Conservation (phyloP, 2,797 vertebrate genomes). For the Poecilia picta region DNA sequence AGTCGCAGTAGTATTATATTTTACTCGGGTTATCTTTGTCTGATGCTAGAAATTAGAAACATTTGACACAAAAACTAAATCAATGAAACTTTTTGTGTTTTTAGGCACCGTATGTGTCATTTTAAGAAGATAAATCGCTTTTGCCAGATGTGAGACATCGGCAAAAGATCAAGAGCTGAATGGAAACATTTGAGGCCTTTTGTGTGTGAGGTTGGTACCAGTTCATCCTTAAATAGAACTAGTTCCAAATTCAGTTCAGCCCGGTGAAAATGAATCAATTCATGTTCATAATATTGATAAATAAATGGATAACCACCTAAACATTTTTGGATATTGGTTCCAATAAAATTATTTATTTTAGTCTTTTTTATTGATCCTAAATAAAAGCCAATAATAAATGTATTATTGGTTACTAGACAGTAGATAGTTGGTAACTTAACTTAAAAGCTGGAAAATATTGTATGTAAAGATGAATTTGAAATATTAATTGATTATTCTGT, state of each 20-base stretch:
- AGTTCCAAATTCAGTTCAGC: background rate
- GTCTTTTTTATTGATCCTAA: background rate
- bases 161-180: slow-evolving; percentile 60
- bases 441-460: background rate
- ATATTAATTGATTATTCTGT: too few relatives aligned
- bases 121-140: slow-evolving; percentile 19
- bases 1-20: background rate
- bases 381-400: background rate
- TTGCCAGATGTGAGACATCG: slow-evolving; percentile 56
- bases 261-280: background rate
- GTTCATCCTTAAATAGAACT: background rate
- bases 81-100: background rate
- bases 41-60: background rate
- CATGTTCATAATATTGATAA: background rate
- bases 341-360: background rate
- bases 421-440: background rate
- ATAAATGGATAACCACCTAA: background rate
- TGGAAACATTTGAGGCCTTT: slow-evolving; percentile 68
- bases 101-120: slow-evolving; percentile 40
- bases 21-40: background rate
- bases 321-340: background rate
- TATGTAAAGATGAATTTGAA: background rate
- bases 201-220: slow-evolving; percentile 72
- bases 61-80: background rate
- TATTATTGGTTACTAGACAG: background rate